Percentiles rank a stretch among this genome's conserved stretches.
Evolutionary conservation across 2,113 vertebrate genomes (phyloP).

Genomic region (Rhegmatorhina hoffmannsi): DNA sequence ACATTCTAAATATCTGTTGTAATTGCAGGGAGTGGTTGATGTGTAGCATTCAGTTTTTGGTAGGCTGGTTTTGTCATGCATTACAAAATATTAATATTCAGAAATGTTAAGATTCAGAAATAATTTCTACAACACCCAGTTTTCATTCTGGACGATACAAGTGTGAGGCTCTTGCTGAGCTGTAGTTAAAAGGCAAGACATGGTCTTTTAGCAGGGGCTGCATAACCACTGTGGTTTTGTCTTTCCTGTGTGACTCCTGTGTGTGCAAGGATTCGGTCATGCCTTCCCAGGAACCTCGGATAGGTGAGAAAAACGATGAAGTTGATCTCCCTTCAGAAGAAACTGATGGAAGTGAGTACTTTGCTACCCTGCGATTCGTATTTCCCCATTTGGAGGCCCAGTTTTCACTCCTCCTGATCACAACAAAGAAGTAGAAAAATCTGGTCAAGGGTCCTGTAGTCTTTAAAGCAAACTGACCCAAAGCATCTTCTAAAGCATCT

Average conservation of each 20-base stretch:
- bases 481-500: not conserved
- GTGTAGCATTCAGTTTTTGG: not conserved
- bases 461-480: not conserved
- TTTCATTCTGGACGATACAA: not conserved
- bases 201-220: not conserved
- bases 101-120: not conserved
- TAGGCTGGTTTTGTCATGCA: not conserved
- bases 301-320: slow-evolving; percentile 85
- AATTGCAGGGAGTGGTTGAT: not conserved
- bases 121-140: not conserved
- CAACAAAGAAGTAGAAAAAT: not conserved
- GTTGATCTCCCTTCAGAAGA: slow-evolving; percentile 87
- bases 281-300: slow-evolving; percentile 95
- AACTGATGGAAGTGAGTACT: slow-evolving; percentile 85
- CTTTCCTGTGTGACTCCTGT: not conserved
- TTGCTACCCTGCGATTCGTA: not conserved
- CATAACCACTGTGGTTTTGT: not conserved
- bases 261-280: slow-evolving; percentile 93
- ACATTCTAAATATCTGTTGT: not conserved
- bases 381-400: not conserved
- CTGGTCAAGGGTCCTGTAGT: not conserved
- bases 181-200: not conserved
- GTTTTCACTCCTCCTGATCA: not conserved
- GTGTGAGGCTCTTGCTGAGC: not conserved
- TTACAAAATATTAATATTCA: not conserved